These are phyloP conservation scores for Drosophila jambulina DNA, from an alignment of 1,140 invertebrate species.

Conservation along the genomic window DNA sequence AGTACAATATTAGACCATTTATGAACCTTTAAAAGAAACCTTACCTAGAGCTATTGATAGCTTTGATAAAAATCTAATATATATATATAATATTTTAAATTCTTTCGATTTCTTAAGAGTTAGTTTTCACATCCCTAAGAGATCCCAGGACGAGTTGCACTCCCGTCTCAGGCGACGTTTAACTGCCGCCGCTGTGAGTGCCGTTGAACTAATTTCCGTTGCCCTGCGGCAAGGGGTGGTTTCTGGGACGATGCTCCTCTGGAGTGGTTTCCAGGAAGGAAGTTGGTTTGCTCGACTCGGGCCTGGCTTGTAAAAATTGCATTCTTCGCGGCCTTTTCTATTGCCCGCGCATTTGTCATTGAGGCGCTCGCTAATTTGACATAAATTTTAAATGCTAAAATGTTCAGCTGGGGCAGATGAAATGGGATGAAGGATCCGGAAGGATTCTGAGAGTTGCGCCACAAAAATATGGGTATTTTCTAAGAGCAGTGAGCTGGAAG, in stretches of 20 bases:
- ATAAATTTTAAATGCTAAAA: constrained; percentile 68
- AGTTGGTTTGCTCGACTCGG: constrained; percentile 35
- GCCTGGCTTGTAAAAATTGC: constrained; percentile 50
- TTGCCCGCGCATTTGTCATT: constrained; percentile 68
- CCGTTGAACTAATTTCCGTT: constrained; percentile 76
- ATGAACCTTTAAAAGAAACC: too few relatives aligned
- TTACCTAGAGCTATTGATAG: too few relatives aligned
- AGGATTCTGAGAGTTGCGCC: background rate
- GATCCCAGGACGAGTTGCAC: constrained; percentile 23
- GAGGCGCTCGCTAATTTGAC: constrained; percentile 70
- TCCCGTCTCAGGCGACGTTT: constrained; percentile 58
- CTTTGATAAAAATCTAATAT: background rate
- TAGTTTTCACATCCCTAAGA: constrained; percentile 12
- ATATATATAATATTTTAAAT: background rate
- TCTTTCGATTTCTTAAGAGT: background rate
- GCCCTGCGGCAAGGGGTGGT: constrained; percentile 40
- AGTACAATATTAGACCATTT: too few relatives aligned
- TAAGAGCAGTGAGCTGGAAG: background rate
- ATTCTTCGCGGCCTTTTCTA: constrained; percentile 34
- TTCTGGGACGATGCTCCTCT: constrained; percentile 16
- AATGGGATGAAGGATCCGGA: constrained; percentile 23
- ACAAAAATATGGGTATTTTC: background rate
- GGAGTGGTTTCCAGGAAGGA: constrained; percentile 45
- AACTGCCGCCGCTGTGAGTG: constrained; percentile 70
- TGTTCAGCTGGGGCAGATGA: constrained; percentile 29